These are phyloP conservation scores for Luffia ferchaultella DNA, from an alignment of 2,888 invertebrate genomes.

Conservation along the genomic window DNA sequence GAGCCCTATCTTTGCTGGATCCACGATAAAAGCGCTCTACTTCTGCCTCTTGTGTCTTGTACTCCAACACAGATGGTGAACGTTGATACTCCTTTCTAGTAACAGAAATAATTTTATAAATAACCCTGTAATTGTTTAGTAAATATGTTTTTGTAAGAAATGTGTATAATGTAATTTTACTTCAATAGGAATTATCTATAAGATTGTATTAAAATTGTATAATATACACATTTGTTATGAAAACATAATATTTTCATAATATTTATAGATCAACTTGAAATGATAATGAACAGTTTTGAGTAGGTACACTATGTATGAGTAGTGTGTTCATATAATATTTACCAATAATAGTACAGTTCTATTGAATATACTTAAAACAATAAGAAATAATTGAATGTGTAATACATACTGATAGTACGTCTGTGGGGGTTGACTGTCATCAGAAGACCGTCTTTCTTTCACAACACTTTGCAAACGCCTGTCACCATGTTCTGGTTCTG, in stretches of 20 bases:
- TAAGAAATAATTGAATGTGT: no score
- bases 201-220: neutral
- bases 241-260: neutral
- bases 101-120: no score
- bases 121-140: no score
- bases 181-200: no score
- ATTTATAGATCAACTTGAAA: no score
- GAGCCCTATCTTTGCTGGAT: constrained; percentile 44
- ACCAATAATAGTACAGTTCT: no score
- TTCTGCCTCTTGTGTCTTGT: constrained; percentile 35
- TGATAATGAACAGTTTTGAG: no score
- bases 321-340: no score
- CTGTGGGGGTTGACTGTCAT: constrained; percentile 35
- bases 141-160: no score
- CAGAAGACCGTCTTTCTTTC: constrained; percentile 43
- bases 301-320: no score
- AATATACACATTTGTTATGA: neutral
- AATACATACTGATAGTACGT: constrained; percentile 54
- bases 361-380: no score
- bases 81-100: constrained; percentile 42
- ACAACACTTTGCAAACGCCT: constrained; percentile 50
- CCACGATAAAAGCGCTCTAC: constrained; percentile 51
- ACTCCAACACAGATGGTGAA: constrained; percentile 34
- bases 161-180: no score
- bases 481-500: constrained; percentile 22